These are phyloP conservation scores for Notarius quadriscutis DNA, from an alignment of 2,113 vertebrate genomes.

Conservation along the genomic window DNA sequence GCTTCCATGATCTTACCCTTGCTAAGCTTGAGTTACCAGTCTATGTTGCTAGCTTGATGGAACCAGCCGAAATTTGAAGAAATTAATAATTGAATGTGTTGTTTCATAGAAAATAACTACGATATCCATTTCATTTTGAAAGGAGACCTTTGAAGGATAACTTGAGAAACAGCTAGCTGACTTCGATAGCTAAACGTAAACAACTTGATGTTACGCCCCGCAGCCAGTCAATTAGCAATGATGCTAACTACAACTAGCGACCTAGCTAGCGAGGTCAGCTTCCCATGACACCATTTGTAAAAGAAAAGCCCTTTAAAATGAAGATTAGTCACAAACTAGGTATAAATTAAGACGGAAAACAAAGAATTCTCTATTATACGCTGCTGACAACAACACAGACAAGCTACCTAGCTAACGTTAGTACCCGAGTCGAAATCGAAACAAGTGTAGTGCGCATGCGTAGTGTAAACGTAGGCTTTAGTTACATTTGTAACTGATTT, in stretches of 20 bases:
- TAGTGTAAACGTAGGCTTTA: too few species aligned
- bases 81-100: conserved; percentile 6
- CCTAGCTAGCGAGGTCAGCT: conserved; percentile 37
- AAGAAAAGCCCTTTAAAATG: not conserved
- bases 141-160: not conserved
- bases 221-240: conserved; percentile 31
- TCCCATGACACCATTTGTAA: conserved; percentile 25
- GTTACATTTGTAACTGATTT: not conserved
- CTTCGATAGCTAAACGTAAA: conserved; percentile 45
- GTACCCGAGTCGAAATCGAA: conserved; percentile 45
- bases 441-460: conserved; percentile 43
- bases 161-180: conserved; percentile 3
- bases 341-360: not conserved
- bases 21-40: conserved; percentile 37
- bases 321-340: not conserved
- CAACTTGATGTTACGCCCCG: conserved; percentile 33
- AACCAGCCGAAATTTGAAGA: conserved; percentile 23
- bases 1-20: conserved; percentile 20
- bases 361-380: not conserved
- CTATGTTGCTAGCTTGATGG: conserved; percentile 39
- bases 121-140: conserved; percentile 43
- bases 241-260: conserved; percentile 17
- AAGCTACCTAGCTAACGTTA: conserved; percentile 35
- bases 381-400: conserved; percentile 25
- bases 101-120: conserved; percentile 16